Evolutionary conservation across 1,140 invertebrate species (phyloP).

Genomic region (Achatina immaculata): DNA sequence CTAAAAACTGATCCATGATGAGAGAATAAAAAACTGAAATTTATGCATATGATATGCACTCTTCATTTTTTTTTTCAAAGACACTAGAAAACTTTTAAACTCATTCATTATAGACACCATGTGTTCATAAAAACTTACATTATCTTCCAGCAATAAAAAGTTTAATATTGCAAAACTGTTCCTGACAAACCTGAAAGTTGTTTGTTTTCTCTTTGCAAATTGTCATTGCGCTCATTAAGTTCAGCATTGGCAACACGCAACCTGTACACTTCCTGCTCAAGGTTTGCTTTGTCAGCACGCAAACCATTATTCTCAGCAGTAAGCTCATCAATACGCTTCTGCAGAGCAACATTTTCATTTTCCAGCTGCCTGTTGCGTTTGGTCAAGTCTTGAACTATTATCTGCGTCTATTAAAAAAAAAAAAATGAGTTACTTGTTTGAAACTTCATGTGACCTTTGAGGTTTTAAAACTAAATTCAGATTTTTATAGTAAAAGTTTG

Average conservation of each 20-base stretch:
- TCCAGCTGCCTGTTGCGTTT: constrained; percentile 69
- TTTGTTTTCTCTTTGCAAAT: constrained; percentile 69
- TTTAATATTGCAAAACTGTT: no score
- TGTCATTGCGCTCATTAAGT: constrained; percentile 66
- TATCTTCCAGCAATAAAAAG: no score
- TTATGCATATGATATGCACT: no score
- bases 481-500: no score
- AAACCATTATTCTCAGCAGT: constrained; percentile 58
- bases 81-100: no score
- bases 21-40: no score
- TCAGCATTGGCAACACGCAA: constrained; percentile 66
- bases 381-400: constrained; percentile 67
- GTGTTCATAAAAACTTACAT: no score
- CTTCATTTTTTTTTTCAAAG: no score
- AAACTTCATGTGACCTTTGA: not conserved
- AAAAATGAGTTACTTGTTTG: constrained; percentile 1
- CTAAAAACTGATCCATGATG: no score
- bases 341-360: constrained; percentile 65
- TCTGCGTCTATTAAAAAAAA: constrained; percentile 56
- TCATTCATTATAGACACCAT: no score
- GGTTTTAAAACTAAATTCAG: no score
- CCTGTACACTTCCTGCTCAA: constrained; percentile 63
- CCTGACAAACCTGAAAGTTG: constrained; percentile 63
- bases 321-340: constrained; percentile 66
- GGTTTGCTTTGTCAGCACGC: constrained; percentile 63